Evolutionary conservation across 2,888 invertebrate species (phyloP).

Genomic region (Dysmachus trigonus): DNA sequence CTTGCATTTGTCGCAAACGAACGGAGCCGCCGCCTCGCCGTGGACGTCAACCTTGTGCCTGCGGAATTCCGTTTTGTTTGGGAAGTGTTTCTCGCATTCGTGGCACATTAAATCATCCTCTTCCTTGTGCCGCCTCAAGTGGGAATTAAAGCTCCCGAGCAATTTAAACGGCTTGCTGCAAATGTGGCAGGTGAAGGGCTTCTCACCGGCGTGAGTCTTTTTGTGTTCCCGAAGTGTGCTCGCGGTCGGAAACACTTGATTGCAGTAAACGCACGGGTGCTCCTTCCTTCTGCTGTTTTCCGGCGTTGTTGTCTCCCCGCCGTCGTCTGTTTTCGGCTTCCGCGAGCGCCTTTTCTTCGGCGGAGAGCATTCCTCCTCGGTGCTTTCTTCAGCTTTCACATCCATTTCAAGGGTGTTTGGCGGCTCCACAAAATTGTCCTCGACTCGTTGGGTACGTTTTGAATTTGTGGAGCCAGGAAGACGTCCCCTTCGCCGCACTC

Average conservation of each 20-base stretch:
- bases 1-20: conserved; percentile 61
- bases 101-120: conserved; percentile 54
- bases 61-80: conserved; percentile 58
- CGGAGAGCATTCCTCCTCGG: conserved; percentile 50
- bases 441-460: neutral
- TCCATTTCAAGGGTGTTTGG: conserved; percentile 34
- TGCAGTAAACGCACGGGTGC: conserved; percentile 64
- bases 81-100: conserved; percentile 57
- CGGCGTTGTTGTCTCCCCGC: conserved; percentile 19
- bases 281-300: conserved; percentile 46
- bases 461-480: conserved; percentile 5
- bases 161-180: conserved; percentile 65
- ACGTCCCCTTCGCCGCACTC: conserved; percentile 15
- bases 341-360: conserved; percentile 46
- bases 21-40: conserved; percentile 55
- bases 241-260: conserved; percentile 65
- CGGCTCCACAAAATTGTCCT: neutral
- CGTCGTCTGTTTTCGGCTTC: conserved; percentile 27
- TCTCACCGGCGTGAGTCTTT: conserved; percentile 63
- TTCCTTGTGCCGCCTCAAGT: conserved; percentile 63
- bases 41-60: conserved; percentile 61
- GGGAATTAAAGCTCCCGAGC: conserved; percentile 62
- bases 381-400: conserved; percentile 44
- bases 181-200: conserved; percentile 61
- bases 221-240: conserved; percentile 66